Evolutionary conservation across 2,888 invertebrate species (phyloP).

Genomic region (Cryptocheilus praepositus): DNA sequence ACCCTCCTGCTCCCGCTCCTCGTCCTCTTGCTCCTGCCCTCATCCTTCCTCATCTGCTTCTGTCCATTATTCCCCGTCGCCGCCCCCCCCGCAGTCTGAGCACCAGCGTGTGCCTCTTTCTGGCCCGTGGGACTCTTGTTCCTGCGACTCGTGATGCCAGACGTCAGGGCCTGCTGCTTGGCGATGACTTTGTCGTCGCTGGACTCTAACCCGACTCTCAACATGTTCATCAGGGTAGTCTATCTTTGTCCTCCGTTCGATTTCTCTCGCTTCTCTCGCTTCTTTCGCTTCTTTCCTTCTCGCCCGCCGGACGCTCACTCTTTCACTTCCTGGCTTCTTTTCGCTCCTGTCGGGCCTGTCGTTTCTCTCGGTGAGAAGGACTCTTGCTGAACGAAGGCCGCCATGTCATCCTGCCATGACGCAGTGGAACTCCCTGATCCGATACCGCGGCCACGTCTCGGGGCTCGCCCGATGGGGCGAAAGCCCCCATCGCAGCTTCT

Average conservation of each 20-base stretch:
- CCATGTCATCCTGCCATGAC: constrained; percentile 83
- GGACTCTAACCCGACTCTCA: constrained; percentile 68
- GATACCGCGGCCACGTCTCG: constrained; percentile 86
- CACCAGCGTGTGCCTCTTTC: constrained; percentile 46
- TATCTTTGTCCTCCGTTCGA: constrained; percentile 71
- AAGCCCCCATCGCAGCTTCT: constrained; percentile 79
- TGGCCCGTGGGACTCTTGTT: constrained; percentile 66
- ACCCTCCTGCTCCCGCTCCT: constrained; percentile 70
- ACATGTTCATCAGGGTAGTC: constrained; percentile 61
- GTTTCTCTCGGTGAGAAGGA: constrained; percentile 78
- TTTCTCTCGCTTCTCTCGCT: too few relatives aligned
- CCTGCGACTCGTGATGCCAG: constrained; percentile 79
- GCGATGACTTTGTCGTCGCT: constrained; percentile 82
- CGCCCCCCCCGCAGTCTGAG: constrained; percentile 38
- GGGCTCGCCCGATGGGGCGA: constrained; percentile 93
- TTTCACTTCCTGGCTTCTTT: too few relatives aligned
- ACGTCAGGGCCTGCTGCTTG: constrained; percentile 81
- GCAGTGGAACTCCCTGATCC: constrained; percentile 64
- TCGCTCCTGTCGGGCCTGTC: constrained; percentile 10
- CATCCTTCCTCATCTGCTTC: constrained; percentile 66
- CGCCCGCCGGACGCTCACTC: too few relatives aligned
- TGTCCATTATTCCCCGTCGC: constrained; percentile 14
- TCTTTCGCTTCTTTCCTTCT: too few relatives aligned
- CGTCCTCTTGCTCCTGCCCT: constrained; percentile 65
- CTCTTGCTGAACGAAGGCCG: constrained; percentile 89